phyloP scores from a whole-genome alignment of 2,113 vertebrate species.

The Monopterus albus region DNA sequence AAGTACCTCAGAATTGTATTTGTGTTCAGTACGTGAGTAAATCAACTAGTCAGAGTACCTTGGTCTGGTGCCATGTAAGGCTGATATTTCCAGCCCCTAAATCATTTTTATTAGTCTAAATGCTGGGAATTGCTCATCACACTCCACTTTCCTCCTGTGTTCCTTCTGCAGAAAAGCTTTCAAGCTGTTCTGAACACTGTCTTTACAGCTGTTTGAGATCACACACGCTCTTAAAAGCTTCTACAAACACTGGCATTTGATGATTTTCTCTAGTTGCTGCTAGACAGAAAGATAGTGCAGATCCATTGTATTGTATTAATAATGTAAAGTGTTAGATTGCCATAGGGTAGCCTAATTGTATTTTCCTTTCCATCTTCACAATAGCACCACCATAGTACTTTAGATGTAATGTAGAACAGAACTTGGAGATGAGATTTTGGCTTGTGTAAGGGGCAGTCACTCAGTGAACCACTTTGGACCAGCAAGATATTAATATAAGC shows the following conservation, averaged over 20 bases:
- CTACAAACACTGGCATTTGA: background rate
- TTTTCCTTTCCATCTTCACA: slow-evolving; percentile 2
- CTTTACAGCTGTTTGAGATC: slow-evolving; percentile 3
- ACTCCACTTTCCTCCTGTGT: background rate
- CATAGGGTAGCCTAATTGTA: background rate
- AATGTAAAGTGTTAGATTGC: background rate
- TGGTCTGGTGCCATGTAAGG: background rate
- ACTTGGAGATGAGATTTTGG: no score
- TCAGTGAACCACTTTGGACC: background rate
- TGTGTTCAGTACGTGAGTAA: background rate
- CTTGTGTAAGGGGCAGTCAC: no score
- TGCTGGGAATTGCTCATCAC: background rate
- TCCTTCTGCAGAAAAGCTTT: background rate
- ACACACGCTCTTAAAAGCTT: background rate
- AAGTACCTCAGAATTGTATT: background rate
- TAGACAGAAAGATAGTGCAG: background rate
- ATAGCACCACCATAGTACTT: background rate
- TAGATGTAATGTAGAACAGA: background rate
- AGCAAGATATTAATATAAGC: no score
- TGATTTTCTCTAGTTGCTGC: background rate
- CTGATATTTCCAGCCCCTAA: background rate
- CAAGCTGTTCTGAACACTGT: slow-evolving; percentile 1
- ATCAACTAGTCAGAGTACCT: background rate
- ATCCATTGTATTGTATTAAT: background rate
- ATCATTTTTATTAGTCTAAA: background rate